phyloP scores from a whole-genome alignment of 2,888 invertebrate species.

The Lasioglossum oenotherae region DNA sequence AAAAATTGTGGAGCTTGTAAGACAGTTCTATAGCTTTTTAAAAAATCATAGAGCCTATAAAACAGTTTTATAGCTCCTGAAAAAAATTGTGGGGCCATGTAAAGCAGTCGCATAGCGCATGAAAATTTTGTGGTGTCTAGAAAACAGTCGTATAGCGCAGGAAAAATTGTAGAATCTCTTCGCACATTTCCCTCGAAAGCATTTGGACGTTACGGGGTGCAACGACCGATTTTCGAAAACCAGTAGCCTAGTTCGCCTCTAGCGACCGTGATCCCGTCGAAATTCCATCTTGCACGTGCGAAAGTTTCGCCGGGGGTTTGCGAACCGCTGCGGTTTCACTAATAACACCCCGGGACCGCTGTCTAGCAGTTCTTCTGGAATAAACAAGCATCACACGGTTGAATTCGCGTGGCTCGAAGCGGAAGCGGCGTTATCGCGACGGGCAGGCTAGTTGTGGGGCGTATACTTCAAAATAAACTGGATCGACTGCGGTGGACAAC shows the following conservation, averaged over 20 bases:
- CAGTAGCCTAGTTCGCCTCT: background rate
- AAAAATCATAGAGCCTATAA: background rate
- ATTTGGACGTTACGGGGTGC: background rate
- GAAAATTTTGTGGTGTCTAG: too few relatives aligned
- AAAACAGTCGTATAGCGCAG: background rate
- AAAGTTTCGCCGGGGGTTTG: background rate
- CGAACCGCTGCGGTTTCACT: constrained; percentile 16
- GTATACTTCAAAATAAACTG: constrained; percentile 55
- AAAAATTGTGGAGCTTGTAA: background rate
- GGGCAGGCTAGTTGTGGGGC: constrained; percentile 7
- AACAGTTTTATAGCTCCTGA: background rate
- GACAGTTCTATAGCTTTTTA: background rate
- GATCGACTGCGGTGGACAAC: constrained; percentile 7
- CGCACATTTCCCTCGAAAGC: background rate
- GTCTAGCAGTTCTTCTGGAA: constrained; percentile 53
- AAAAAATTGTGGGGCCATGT: background rate
- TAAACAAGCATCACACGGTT: constrained; percentile 53
- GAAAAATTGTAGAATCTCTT: background rate
- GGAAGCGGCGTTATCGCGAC: constrained; percentile 52
- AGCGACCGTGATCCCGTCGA: background rate
- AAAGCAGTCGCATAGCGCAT: background rate
- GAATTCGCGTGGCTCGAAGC: constrained; percentile 42
- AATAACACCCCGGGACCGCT: constrained; percentile 32
- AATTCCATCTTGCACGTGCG: background rate
- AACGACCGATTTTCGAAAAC: background rate